Evolutionary conservation across 2,797 vertebrate species (phyloP).

Genomic region (Valencia hispanica): DNA sequence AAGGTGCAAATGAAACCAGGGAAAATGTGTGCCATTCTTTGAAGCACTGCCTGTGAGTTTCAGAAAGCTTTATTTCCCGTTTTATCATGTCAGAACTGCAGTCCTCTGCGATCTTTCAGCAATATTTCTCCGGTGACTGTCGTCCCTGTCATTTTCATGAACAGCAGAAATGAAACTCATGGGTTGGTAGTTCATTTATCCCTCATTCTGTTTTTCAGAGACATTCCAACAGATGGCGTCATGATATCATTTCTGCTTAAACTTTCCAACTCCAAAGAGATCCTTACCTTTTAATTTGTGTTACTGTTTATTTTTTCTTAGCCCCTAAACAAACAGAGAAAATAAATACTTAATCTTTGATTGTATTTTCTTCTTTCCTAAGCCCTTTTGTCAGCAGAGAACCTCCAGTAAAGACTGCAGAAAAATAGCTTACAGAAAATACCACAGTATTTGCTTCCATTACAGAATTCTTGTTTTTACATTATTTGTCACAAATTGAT

Average conservation of each 20-base stretch:
- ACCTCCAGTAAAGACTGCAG: background rate
- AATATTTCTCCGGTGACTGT: background rate
- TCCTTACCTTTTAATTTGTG: background rate
- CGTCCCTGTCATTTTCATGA: background rate
- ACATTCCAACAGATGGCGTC: slow-evolving; percentile 10
- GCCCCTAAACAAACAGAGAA: too few species aligned
- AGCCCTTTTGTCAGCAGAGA: background rate
- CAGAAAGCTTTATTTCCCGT: background rate
- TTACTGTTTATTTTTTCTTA: background rate
- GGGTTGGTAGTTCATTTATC: background rate
- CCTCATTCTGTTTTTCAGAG: background rate
- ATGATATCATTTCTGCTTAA: background rate
- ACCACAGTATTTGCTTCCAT: background rate
- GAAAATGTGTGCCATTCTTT: background rate
- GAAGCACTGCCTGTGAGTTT: background rate
- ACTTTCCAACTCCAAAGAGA: background rate
- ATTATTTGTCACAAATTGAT: too few species aligned
- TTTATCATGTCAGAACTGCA: background rate
- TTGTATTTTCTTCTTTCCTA: too few species aligned
- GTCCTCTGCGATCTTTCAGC: background rate
- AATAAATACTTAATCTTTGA: background rate
- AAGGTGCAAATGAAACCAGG: too few species aligned
- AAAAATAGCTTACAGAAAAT: background rate
- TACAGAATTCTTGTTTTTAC: background rate
- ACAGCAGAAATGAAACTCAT: background rate